Conservation (phyloP, 2,888 invertebrate genomes). For the Stomorhina lunata region DNA sequence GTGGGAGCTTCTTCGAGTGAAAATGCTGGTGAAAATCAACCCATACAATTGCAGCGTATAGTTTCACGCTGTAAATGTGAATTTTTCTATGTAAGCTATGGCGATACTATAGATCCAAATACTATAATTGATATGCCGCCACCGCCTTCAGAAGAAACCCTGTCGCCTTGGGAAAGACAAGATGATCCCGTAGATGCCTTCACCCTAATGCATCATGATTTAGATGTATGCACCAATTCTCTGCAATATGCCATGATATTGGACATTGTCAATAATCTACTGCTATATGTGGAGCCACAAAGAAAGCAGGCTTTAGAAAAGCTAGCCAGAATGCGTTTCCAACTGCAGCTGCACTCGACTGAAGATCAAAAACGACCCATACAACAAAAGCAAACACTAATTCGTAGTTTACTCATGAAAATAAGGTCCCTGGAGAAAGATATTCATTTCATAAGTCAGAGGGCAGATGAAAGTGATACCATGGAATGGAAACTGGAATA, state of each 20-base stretch:
- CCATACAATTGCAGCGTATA: slow-evolving; percentile 93
- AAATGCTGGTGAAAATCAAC: slow-evolving; percentile 82
- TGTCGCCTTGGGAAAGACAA: slow-evolving; percentile 89
- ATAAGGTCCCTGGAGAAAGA: slow-evolving; percentile 93
- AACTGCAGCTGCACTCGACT: slow-evolving; percentile 93
- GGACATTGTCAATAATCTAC: slow-evolving; percentile 97
- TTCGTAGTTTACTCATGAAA: slow-evolving; percentile 87
- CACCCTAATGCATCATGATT: slow-evolving; percentile 98
- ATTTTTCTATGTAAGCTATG: slow-evolving; percentile 97
- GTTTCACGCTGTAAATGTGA: slow-evolving; percentile 98
- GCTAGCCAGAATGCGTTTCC: slow-evolving; percentile 95
- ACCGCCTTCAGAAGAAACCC: slow-evolving; percentile 85
- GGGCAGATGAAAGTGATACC: slow-evolving; percentile 85
- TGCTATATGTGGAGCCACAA: slow-evolving; percentile 97
- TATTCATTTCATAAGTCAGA: slow-evolving; percentile 90
- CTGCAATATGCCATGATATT: slow-evolving; percentile 97
- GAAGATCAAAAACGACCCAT: slow-evolving; percentile 96
- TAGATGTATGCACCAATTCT: slow-evolving; percentile 98
- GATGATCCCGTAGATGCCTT: slow-evolving; percentile 97
- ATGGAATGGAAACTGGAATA: slow-evolving; percentile 84
- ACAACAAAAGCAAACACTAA: slow-evolving; percentile 92
- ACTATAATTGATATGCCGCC: slow-evolving; percentile 85
- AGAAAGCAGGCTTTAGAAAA: slow-evolving; percentile 93
- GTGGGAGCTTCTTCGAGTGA: slow-evolving; percentile 89
- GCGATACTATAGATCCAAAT: slow-evolving; percentile 84